Percentiles rank a stretch among this genome's conserved stretches.
Conservation (phyloP, 2,113 vertebrate species). For the Bubo scandiacus region DNA sequence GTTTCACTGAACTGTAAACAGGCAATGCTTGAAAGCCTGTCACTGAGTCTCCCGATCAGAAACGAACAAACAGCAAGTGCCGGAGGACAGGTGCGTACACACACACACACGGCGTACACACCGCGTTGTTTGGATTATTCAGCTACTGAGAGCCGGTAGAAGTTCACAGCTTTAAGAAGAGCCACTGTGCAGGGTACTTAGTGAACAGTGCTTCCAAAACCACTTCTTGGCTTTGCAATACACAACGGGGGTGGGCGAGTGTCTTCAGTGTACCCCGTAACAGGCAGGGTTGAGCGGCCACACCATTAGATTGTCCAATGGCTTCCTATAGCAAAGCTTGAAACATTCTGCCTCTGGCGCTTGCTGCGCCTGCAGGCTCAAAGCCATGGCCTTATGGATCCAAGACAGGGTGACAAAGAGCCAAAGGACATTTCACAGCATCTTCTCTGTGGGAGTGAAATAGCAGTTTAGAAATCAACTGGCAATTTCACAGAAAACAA, state of each 20-base stretch:
- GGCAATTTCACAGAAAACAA: background rate
- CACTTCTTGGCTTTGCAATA: background rate
- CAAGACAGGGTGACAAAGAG: background rate
- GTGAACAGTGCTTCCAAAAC: background rate
- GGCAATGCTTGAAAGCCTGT: background rate
- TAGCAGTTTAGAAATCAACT: background rate
- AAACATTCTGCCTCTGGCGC: background rate
- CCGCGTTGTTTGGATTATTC: background rate
- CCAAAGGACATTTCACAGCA: background rate
- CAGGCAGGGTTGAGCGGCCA: too few relatives aligned
- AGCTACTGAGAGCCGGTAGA: background rate
- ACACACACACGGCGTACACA: background rate
- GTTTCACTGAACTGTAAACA: background rate
- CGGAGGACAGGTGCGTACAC: background rate
- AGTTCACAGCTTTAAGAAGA: background rate
- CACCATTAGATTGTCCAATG: background rate
- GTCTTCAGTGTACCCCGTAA: fast-evolving
- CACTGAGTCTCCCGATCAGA: background rate
- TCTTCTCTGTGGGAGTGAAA: background rate
- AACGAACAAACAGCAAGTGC: background rate
- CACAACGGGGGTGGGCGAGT: fast-evolving
- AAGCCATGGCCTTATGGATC: background rate
- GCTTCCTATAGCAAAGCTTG: background rate
- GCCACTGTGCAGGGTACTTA: background rate
- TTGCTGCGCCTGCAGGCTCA: background rate